Evolutionary conservation across 2,797 vertebrate species (phyloP).

Genomic region (Coccyzus lansbergi): DNA sequence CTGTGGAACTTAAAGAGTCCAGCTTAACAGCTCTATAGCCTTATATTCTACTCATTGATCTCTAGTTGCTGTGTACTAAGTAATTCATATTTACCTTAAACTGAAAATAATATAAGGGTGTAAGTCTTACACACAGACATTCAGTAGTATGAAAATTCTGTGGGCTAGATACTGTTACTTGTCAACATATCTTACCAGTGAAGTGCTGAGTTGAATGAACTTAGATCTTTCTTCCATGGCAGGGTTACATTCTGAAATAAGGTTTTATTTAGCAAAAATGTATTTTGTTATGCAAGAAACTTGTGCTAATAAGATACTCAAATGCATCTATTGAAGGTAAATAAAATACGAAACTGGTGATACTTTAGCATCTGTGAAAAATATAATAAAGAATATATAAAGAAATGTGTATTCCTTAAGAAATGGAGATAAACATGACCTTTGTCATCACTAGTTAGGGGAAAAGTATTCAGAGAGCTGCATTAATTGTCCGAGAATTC

Average conservation of each 20-base stretch:
- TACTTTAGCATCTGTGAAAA: background rate
- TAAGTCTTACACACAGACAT: background rate
- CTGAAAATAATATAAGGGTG: background rate
- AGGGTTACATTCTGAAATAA: background rate
- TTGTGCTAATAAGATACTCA: background rate
- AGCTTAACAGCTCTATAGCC: background rate
- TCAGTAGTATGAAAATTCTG: background rate
- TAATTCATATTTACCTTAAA: background rate
- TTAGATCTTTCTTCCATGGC: background rate
- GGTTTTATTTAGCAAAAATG: background rate
- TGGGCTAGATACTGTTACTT: background rate
- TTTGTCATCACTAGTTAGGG: background rate
- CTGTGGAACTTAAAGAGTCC: background rate
- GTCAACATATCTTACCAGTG: background rate
- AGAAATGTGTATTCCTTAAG: background rate
- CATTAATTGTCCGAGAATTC: background rate
- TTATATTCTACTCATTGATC: background rate
- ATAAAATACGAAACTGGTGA: background rate
- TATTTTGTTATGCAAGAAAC: background rate
- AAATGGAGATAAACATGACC: background rate
- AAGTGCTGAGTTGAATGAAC: background rate
- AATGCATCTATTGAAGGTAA: accelerated
- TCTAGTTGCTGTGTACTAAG: background rate
- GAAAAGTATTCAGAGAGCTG: background rate
- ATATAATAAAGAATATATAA: background rate